Evolutionary conservation across 1,140 invertebrate genomes (phyloP).

Genomic region (Notospermus geniculatus): DNA sequence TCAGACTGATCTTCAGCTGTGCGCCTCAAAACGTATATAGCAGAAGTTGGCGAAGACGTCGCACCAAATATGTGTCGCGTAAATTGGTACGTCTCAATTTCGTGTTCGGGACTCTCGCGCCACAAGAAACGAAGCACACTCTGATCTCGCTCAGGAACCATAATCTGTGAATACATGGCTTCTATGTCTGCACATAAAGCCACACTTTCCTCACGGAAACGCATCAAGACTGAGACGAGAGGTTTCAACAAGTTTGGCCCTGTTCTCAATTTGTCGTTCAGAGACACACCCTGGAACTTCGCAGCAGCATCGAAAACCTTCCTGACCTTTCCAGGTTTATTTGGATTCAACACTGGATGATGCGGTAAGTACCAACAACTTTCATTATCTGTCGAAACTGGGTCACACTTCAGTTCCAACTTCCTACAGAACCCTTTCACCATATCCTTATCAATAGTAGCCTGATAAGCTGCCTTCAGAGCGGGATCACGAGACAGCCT

Average conservation of each 20-base stretch:
- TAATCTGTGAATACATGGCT: conserved; percentile 27
- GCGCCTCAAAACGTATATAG: conserved; percentile 19
- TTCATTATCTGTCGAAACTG: background rate
- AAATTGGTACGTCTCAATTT: conserved; percentile 21
- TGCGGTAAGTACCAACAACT: conserved; percentile 26
- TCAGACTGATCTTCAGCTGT: conserved; percentile 14
- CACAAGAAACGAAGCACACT: conserved; percentile 21
- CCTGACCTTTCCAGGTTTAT: conserved; percentile 25
- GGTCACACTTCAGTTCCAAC: background rate
- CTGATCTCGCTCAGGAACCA: conserved; percentile 16
- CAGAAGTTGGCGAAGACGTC: conserved; percentile 24
- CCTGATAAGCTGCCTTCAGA: no score
- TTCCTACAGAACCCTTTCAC: no score
- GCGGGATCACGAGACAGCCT: no score
- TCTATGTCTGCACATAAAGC: conserved; percentile 26
- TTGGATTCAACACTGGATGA: no score
- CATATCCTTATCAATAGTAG: no score
- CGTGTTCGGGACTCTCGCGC: conserved; percentile 15
- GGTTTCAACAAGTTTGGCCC: conserved; percentile 51
- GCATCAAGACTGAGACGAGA: conserved; percentile 27
- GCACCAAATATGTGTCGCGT: conserved; percentile 25
- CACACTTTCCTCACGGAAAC: conserved; percentile 26
- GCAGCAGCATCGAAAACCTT: conserved; percentile 28
- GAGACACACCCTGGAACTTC: conserved; percentile 25
- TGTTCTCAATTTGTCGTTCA: conserved; percentile 30